These are phyloP conservation scores for Epinotia bilunana DNA, from an alignment of 2,888 invertebrate species.

Conservation along the genomic window DNA sequence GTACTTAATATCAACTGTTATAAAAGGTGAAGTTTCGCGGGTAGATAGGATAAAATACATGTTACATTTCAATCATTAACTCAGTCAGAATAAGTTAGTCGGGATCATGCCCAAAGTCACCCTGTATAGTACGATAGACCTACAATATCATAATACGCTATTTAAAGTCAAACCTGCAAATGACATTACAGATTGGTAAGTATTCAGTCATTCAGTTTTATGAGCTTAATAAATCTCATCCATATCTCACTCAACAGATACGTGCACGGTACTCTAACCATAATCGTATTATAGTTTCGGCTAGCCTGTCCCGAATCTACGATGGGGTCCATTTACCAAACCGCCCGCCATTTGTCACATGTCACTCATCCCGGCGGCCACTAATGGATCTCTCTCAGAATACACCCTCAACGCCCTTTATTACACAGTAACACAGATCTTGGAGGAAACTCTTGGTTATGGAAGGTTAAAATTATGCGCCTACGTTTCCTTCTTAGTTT, in stretches of 20 bases:
- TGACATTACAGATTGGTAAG: neutral
- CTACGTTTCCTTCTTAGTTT: constrained; percentile 1
- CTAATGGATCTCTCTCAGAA: constrained; percentile 45
- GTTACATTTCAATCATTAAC: too few relatives aligned
- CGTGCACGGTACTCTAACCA: neutral
- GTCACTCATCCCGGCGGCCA: constrained; percentile 43
- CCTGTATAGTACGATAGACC: too few relatives aligned
- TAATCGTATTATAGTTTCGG: constrained; percentile 37
- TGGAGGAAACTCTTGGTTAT: constrained; percentile 20
- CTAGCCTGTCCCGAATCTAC: constrained; percentile 36
- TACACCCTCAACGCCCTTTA: constrained; percentile 40
- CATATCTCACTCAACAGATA: constrained; percentile 1
- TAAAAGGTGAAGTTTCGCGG: too few relatives aligned
- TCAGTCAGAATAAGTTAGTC: too few relatives aligned
- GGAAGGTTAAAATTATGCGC: constrained; percentile 15
- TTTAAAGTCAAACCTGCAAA: neutral
- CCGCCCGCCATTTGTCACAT: constrained; percentile 46
- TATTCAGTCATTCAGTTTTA: neutral
- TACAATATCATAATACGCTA: neutral
- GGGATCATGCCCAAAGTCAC: too few relatives aligned
- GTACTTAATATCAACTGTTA: too few relatives aligned
- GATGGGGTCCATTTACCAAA: constrained; percentile 40
- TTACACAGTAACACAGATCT: constrained; percentile 32
- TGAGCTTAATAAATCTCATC: constrained; percentile 9
- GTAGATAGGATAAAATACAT: too few relatives aligned